Conservation (phyloP, 35 echinoderm and acorn worm genomes). For the Ophioderma brevispina region DNA sequence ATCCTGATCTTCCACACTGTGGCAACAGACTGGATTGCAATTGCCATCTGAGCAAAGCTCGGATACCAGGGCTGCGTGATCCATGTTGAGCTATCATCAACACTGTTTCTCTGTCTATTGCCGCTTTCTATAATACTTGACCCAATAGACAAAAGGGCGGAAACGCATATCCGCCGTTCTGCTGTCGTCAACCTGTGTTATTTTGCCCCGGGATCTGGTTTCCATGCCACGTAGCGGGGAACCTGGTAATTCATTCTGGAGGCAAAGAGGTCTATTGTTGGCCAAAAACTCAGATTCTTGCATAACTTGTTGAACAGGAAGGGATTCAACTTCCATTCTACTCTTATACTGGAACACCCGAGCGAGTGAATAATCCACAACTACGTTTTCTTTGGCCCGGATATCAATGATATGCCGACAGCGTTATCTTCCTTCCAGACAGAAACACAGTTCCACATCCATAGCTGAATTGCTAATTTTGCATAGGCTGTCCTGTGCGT, state of each 20-base stretch:
- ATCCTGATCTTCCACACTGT: not conserved
- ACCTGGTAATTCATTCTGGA: conserved; percentile 20
- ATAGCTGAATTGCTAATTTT: not conserved
- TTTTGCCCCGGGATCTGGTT: too few species aligned
- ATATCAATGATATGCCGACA: not conserved
- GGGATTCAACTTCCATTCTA: not conserved
- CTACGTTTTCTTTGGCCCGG: not conserved
- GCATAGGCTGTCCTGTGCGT: not conserved
- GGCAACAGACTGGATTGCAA: conserved; percentile 24
- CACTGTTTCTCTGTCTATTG: not conserved
- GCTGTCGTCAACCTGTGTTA: not conserved
- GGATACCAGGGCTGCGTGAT: conserved; percentile 10
- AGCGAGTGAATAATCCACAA: not conserved
- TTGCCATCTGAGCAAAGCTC: not conserved
- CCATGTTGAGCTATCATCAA: conserved; percentile 10
- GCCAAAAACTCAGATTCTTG: not conserved
- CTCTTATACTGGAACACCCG: not conserved
- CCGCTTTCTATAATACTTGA: not conserved
- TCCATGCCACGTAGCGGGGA: conserved; percentile 8
- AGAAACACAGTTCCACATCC: too few species aligned
- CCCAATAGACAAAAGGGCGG: conserved; percentile 34
- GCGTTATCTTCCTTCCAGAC: not conserved
- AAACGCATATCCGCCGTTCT: not conserved
- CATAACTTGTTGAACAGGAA: not conserved
- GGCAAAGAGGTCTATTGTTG: conserved; percentile 41